Percentiles rank a stretch among this genome's conserved stretches.
phyloP scores from a whole-genome alignment of 2,113 vertebrate species.

The Cairina moschata region DNA sequence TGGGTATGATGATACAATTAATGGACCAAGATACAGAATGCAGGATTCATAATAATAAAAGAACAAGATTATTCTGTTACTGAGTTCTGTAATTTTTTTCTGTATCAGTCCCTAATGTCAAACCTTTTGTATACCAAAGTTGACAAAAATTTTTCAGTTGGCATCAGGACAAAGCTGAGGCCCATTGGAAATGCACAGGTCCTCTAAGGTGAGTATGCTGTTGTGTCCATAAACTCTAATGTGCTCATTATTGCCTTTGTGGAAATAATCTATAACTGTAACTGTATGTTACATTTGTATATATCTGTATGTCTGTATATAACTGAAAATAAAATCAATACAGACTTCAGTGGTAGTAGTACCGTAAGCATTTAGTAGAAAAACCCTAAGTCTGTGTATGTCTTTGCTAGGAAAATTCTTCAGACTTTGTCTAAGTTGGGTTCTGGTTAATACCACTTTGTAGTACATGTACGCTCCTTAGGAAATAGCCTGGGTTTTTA shows the following conservation, averaged over 20 bases:
- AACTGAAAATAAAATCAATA: neutral
- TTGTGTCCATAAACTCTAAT: neutral
- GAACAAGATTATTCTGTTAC: neutral
- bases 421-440: neutral
- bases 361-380: neutral
- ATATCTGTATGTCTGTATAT: neutral
- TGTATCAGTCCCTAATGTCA: neutral
- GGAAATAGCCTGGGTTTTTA: neutral
- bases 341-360: neutral
- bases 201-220: neutral
- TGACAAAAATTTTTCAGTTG: neutral
- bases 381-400: neutral
- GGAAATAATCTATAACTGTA: neutral
- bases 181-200: neutral
- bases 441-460: neutral
- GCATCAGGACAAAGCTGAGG: neutral
- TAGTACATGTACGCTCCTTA: neutral
- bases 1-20: neutral
- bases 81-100: neutral
- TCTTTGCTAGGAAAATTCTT: neutral
- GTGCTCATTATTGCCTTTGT: neutral
- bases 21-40: neutral
- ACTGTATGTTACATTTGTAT: neutral
- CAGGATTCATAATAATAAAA: neutral
- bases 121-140: neutral